Evolutionary conservation across 2,113 vertebrate genomes (phyloP).

Genomic region (Ceratotherium simum): DNA sequence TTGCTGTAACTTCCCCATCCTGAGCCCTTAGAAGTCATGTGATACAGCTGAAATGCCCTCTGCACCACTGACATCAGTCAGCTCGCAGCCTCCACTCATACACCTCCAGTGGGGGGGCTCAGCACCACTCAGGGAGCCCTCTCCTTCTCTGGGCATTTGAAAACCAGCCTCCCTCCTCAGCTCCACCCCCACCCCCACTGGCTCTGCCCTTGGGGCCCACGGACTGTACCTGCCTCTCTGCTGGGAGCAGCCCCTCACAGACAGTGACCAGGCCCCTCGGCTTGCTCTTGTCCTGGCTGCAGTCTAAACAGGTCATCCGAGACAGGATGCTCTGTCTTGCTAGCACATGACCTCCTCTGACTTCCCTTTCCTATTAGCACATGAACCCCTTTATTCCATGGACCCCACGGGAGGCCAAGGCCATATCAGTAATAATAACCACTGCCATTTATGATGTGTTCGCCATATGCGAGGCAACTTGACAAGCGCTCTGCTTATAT

Average conservation of each 20-base stretch:
- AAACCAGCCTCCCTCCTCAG: background rate
- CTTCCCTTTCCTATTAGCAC: background rate
- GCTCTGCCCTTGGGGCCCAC: background rate
- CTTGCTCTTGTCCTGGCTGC: background rate
- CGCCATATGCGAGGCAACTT: background rate
- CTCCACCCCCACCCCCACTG: background rate
- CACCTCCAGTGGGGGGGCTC: background rate
- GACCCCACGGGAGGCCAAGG: background rate
- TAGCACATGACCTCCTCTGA: background rate
- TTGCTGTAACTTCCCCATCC: background rate
- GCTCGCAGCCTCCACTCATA: background rate
- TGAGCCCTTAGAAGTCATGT: background rate
- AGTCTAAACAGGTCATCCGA: background rate
- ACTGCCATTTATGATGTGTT: background rate
- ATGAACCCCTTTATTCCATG: background rate
- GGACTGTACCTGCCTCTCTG: background rate
- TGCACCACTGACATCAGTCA: accelerated
- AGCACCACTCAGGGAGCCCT: background rate
- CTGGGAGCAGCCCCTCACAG: background rate
- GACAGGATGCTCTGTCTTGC: background rate
- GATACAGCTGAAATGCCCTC: background rate
- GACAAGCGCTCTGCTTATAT: background rate
- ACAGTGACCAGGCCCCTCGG: background rate
- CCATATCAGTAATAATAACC: background rate
- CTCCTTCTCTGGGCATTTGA: background rate